These are phyloP conservation scores for Pseudomyrmex pallidus DNA, from an alignment of 1,140 invertebrate genomes.

Conservation along the genomic window DNA sequence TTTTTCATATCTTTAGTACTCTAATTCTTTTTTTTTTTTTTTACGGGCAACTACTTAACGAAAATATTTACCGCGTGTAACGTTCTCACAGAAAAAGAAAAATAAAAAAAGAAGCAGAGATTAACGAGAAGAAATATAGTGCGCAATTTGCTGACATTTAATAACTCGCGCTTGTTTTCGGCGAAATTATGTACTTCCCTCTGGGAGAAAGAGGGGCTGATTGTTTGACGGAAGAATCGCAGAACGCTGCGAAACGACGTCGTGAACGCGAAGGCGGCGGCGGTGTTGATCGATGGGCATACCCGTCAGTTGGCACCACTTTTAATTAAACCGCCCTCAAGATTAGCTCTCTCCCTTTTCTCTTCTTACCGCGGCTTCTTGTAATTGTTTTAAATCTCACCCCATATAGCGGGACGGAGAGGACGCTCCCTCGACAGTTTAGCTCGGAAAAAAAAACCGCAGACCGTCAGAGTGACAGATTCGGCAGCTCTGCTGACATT, in stretches of 20 bases:
- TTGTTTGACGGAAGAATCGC: slow-evolving; percentile 63
- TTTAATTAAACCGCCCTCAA: slow-evolving; percentile 85
- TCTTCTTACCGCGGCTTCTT: slow-evolving; percentile 73
- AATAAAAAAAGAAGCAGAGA: slow-evolving; percentile 1
- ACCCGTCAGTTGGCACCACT: slow-evolving; percentile 85
- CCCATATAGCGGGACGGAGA: slow-evolving; percentile 63
- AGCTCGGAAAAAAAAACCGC: slow-evolving; percentile 79
- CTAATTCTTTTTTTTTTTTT: neutral
- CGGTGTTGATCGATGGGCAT: slow-evolving; percentile 84
- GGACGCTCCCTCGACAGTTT: slow-evolving; percentile 74
- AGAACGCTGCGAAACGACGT: slow-evolving; percentile 65
- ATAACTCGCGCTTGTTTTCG: slow-evolving; percentile 56
- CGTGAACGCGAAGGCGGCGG: slow-evolving; percentile 75
- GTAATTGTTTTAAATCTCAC: slow-evolving; percentile 85
- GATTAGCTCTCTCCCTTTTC: slow-evolving; percentile 81
- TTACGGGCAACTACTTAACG: neutral
- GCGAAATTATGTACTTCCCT: slow-evolving; percentile 58
- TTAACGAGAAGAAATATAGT: slow-evolving; percentile 49
- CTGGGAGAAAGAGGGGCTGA: slow-evolving; percentile 42
- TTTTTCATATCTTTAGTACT: neutral
- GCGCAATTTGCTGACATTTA: slow-evolving; percentile 54
- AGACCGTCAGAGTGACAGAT: slow-evolving; percentile 82
- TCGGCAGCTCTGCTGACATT: slow-evolving; percentile 78
- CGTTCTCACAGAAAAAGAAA: neutral
- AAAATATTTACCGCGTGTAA: slow-evolving; percentile 7